Conservation (phyloP, 1,140 invertebrate genomes). For the Zaprionus tsacasi region DNA sequence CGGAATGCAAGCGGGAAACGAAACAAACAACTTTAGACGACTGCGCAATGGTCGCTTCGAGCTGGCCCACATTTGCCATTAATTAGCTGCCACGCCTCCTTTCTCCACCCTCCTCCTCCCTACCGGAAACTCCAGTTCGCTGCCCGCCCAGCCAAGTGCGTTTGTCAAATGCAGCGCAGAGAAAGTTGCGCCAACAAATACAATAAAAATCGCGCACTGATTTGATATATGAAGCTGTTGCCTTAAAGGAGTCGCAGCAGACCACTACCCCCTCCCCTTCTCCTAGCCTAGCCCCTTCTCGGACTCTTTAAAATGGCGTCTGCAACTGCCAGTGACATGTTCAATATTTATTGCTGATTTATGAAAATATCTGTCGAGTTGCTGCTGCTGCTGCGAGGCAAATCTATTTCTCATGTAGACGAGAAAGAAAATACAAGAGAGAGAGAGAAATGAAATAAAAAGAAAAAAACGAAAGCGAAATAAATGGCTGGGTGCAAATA, state of each 20-base stretch:
- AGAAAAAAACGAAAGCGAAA: conserved; percentile 32
- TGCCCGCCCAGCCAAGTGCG: conserved; percentile 5
- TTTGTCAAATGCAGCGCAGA: conserved; percentile 59
- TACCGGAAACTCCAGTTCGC: background rate
- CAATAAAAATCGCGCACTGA: conserved; percentile 29
- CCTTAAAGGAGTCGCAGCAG: background rate
- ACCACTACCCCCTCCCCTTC: background rate
- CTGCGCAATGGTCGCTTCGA: conserved; percentile 48
- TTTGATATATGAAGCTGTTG: conserved; percentile 30
- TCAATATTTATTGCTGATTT: conserved; percentile 77
- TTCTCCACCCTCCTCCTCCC: background rate
- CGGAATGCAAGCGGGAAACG: conserved; percentile 33
- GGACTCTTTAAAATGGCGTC: conserved; percentile 59
- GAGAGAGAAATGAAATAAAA: conserved; percentile 36
- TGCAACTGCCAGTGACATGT: conserved; percentile 63
- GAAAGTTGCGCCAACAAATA: conserved; percentile 44
- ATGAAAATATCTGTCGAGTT: conserved; percentile 61
- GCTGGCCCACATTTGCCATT: conserved; percentile 71
- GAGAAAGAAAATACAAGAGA: conserved; percentile 52
- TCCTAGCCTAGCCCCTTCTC: background rate
- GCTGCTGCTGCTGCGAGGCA: conserved; percentile 38
- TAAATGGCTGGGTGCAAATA: conserved; percentile 61
- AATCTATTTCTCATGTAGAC: conserved; percentile 79
- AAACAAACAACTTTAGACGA: conserved; percentile 75
- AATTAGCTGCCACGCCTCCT: conserved; percentile 65